These are phyloP conservation scores for Chorisops tibialis DNA, from an alignment of 2,888 invertebrate species.

Conservation along the genomic window DNA sequence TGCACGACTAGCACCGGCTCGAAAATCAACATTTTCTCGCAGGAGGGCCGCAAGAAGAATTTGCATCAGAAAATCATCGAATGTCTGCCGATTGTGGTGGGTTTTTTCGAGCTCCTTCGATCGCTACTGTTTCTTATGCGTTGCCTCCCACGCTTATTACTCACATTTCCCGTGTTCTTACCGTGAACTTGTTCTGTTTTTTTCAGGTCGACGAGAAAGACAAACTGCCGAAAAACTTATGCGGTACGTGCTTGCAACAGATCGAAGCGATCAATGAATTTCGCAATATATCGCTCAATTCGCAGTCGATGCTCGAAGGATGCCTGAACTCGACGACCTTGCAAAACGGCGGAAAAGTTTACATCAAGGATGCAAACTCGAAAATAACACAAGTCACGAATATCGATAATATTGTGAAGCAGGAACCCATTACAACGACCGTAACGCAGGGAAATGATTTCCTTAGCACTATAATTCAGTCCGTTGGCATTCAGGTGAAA, in stretches of 20 bases:
- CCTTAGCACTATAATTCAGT: conserved; percentile 49
- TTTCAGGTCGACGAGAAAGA: conserved; percentile 64
- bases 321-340: conserved; percentile 65
- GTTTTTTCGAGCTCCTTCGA: conserved; percentile 31
- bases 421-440: conserved; percentile 28
- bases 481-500: conserved; percentile 48
- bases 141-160: background rate
- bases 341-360: conserved; percentile 62
- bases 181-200: background rate
- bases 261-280: conserved; percentile 62
- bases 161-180: background rate
- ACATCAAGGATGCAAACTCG: conserved; percentile 56
- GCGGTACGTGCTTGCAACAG: conserved; percentile 61
- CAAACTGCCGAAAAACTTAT: conserved; percentile 66
- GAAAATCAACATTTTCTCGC: conserved; percentile 65
- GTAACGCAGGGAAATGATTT: conserved; percentile 42
- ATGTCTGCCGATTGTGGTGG: conserved; percentile 62
- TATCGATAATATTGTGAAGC: conserved; percentile 28
- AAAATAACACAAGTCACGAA: conserved; percentile 20
- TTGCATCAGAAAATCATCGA: conserved; percentile 63
- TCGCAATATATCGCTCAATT: conserved; percentile 61
- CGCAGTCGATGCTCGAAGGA: conserved; percentile 65
- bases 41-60: conserved; percentile 63
- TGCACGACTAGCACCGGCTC: conserved; percentile 65
- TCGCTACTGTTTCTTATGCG: background rate